Percentiles rank a stretch among this genome's conserved stretches.
Conservation (phyloP, 1,140 invertebrate genomes). For the Ips nitidus region DNA sequence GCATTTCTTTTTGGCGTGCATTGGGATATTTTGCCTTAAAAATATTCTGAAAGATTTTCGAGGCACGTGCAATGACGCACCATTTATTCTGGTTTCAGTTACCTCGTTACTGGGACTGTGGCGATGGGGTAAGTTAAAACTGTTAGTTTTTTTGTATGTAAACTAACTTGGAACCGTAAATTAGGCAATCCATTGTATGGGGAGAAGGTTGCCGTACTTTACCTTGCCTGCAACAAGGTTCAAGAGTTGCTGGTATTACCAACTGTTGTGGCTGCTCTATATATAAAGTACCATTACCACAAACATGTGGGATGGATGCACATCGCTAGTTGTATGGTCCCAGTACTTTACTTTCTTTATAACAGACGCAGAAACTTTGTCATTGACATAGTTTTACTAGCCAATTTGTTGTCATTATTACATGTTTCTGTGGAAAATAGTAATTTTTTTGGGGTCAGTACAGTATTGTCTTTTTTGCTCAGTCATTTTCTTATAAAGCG, state of each 20-base stretch:
- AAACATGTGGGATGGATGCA: slow-evolving; percentile 23
- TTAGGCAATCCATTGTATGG: slow-evolving; percentile 39
- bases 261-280: slow-evolving; percentile 30
- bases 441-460: slow-evolving; percentile 36
- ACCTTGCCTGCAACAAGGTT: slow-evolving; percentile 18
- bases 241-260: slow-evolving; percentile 38
- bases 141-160: neutral
- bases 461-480: slow-evolving; percentile 26
- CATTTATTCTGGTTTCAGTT: slow-evolving; percentile 27
- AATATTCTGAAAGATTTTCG: too few relatives aligned
- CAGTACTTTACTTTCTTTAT: neutral
- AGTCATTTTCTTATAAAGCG: slow-evolving; percentile 36
- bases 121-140: slow-evolving; percentile 35
- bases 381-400: slow-evolving; percentile 20
- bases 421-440: slow-evolving; percentile 23
- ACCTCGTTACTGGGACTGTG: slow-evolving; percentile 36
- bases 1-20: slow-evolving; percentile 33
- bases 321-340: slow-evolving; percentile 20
- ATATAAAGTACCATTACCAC: slow-evolving; percentile 33
- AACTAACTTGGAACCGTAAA: slow-evolving; percentile 7
- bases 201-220: slow-evolving; percentile 20
- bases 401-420: slow-evolving; percentile 22
- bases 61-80: slow-evolving; percentile 1
- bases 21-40: slow-evolving; percentile 31
- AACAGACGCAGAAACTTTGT: slow-evolving; percentile 15